Percentiles rank a stretch among this genome's conserved stretches.
These are phyloP conservation scores for Gobionotothen gibberifrons DNA, from an alignment of 2,797 vertebrate genomes.

Conservation along the genomic window DNA sequence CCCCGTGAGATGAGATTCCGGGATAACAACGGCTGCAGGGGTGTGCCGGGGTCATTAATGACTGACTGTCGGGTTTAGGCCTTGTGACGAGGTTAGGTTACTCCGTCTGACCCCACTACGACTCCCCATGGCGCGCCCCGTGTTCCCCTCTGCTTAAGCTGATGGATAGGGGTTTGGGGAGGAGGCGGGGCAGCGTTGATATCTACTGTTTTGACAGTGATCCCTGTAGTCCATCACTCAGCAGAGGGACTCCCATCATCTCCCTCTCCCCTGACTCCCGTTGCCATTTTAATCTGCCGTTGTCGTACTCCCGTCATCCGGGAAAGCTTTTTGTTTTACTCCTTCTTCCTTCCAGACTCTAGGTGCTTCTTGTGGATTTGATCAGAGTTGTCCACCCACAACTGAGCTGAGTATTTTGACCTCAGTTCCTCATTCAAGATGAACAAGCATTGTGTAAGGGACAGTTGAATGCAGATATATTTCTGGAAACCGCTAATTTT, in stretches of 20 bases:
- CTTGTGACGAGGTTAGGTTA: constrained; percentile 61
- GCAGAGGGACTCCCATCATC: constrained; percentile 49
- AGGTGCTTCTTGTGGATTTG: constrained; percentile 39
- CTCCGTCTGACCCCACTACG: constrained; percentile 45
- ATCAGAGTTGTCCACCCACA: constrained; percentile 38
- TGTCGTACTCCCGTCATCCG: constrained; percentile 33
- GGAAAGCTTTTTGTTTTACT: constrained; percentile 32
- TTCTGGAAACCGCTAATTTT: constrained; percentile 67
- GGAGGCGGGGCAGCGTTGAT: constrained; percentile 36
- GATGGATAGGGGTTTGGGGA: constrained; percentile 43
- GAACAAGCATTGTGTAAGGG: constrained; percentile 41
- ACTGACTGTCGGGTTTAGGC: constrained; percentile 68
- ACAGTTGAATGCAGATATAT: constrained; percentile 41
- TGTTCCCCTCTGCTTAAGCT: constrained; percentile 47
- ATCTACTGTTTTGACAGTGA: constrained; percentile 64
- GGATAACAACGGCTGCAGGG: constrained; percentile 62
- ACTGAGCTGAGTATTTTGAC: constrained; percentile 36
- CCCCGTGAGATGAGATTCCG: constrained; percentile 48
- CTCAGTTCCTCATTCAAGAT: constrained; percentile 40
- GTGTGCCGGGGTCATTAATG: constrained; percentile 59
- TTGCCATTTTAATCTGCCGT: constrained; percentile 52
- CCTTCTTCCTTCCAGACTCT: constrained; percentile 10
- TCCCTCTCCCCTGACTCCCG: constrained; percentile 41
- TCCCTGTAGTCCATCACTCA: constrained; percentile 62
- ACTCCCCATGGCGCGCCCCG: constrained; percentile 19